These are phyloP conservation scores for Clavelina lepadiformis DNA, from an alignment of 23 tunicate species.

Conservation along the genomic window DNA sequence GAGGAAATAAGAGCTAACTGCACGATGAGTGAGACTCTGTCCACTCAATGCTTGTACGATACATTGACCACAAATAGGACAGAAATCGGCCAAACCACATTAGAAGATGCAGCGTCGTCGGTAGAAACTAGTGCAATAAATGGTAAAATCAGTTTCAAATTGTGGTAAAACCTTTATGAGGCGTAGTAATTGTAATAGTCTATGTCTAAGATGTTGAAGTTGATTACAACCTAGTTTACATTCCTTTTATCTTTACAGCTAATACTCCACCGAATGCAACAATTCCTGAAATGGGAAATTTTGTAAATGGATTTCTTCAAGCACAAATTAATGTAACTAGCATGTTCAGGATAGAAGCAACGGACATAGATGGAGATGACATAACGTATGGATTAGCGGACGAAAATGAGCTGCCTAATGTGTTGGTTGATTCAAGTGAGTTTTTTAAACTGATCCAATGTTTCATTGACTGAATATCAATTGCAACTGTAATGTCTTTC, in stretches of 20 bases:
- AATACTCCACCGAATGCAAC: constrained; percentile 27
- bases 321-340: background rate
- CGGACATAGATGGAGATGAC: constrained; percentile 5
- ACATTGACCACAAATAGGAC: constrained; percentile 16
- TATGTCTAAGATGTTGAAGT: too few species aligned
- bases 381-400: too few species aligned
- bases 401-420: too few species aligned
- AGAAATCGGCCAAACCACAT: constrained; percentile 24
- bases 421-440: constrained; percentile 8
- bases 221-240: too few species aligned
- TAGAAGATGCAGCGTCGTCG: constrained; percentile 3
- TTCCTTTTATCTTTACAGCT: too few species aligned
- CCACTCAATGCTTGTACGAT: constrained; percentile 45
- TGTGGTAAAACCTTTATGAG: background rate
- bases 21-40: constrained; percentile 11
- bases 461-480: too few species aligned
- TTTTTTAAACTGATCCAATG: background rate
- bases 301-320: constrained; percentile 8
- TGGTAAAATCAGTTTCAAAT: constrained; percentile 5
- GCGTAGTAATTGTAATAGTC: too few species aligned
- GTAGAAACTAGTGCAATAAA: background rate
- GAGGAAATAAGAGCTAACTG: constrained; percentile 10
- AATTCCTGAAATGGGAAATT: background rate
- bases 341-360: background rate
- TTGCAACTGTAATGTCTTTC: background rate